Percentiles rank a stretch among this genome's conserved stretches.
Conservation (phyloP, 2,797 vertebrate genomes). For the Pelobates cultripes region DNA sequence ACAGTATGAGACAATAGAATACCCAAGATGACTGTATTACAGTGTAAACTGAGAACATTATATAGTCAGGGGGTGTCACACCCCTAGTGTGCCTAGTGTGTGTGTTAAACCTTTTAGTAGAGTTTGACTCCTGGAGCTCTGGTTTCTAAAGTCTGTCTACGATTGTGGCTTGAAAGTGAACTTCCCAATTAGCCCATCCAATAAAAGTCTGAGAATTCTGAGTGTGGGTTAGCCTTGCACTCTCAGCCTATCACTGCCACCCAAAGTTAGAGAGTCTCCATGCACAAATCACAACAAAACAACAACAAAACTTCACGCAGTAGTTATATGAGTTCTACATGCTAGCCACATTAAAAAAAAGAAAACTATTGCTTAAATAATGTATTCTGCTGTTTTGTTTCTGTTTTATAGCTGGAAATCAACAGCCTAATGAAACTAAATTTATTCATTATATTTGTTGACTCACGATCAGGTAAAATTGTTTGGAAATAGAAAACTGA, state of each 20-base stretch:
- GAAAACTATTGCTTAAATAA: neutral
- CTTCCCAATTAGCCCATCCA: no score
- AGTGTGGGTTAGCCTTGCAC: no score
- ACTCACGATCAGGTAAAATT: slow-evolving; percentile 63
- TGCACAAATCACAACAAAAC: slow-evolving; percentile 1
- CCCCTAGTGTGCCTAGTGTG: no score
- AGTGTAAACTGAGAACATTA: slow-evolving; percentile 30
- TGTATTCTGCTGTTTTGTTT: neutral
- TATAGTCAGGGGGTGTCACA: neutral
- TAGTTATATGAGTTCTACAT: slow-evolving; percentile 10
- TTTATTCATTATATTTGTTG: slow-evolving; percentile 63
- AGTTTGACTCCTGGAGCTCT: no score
- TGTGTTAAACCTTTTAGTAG: no score
- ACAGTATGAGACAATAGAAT: neutral
- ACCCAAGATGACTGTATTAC: slow-evolving; percentile 1
- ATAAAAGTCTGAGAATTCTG: no score
- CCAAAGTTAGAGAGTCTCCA: slow-evolving; percentile 18
- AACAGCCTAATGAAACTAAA: slow-evolving; percentile 1
- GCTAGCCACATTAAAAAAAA: neutral
- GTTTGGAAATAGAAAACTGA: slow-evolving; percentile 61
- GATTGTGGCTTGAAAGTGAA: no score
- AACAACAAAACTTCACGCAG: slow-evolving; percentile 1
- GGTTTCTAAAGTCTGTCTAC: no score
- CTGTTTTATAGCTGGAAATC: neutral
- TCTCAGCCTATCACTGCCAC: slow-evolving; percentile 5